These are phyloP conservation scores for Ceratitis capitata DNA, from an alignment of 1,140 invertebrate species.

Conservation along the genomic window DNA sequence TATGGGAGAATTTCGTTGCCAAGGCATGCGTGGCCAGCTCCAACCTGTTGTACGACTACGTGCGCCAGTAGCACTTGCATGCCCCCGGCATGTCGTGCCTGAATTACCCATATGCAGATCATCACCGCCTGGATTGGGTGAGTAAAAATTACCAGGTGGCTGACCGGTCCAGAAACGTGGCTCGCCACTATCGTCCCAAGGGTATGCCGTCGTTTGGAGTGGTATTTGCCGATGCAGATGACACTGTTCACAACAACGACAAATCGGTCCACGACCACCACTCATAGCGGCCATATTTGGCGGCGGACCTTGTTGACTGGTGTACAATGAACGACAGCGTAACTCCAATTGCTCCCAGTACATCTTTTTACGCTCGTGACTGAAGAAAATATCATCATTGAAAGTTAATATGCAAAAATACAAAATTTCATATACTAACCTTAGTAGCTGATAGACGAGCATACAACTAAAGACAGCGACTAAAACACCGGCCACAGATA, in stretches of 20 bases:
- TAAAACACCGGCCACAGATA: conserved; percentile 87
- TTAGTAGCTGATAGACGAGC: conserved; percentile 87
- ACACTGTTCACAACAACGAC: conserved; percentile 64
- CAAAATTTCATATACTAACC: conserved; percentile 66
- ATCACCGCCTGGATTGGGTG: conserved; percentile 78
- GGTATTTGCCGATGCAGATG: conserved; percentile 61
- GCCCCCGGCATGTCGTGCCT: conserved; percentile 40
- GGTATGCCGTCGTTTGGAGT: conserved; percentile 53
- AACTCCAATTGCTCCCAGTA: conserved; percentile 92
- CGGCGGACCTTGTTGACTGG: conserved; percentile 67
- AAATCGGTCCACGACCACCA: conserved; percentile 50
- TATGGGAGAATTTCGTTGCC: conserved; percentile 65
- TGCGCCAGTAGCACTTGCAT: conserved; percentile 60
- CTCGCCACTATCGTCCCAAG: conserved; percentile 59
- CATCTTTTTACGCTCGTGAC: conserved; percentile 92
- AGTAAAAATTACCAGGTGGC: conserved; percentile 77
- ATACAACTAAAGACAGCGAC: conserved; percentile 92
- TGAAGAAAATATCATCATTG: conserved; percentile 63
- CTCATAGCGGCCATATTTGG: conserved; percentile 48
- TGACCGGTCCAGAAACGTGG: conserved; percentile 56
- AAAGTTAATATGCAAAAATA: too few species aligned
- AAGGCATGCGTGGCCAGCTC: conserved; percentile 70
- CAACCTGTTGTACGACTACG: conserved; percentile 69
- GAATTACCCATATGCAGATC: conserved; percentile 47
- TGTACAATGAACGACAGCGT: conserved; percentile 80